phyloP scores from a whole-genome alignment of 2,888 invertebrate species.

The Stenichneumon culpator region DNA sequence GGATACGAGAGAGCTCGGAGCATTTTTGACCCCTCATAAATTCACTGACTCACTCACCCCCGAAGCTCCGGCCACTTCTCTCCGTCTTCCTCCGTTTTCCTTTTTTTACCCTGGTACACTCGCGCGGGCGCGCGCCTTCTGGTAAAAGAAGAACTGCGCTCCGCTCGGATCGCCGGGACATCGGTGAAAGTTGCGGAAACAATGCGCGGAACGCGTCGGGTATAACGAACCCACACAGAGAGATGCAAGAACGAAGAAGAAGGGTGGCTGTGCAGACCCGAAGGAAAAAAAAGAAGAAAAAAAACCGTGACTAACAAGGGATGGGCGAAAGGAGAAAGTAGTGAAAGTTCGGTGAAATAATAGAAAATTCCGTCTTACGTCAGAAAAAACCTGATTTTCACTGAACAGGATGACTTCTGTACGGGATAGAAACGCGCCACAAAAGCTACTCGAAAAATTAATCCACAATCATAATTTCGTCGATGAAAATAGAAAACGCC shows the following conservation, averaged over 20 bases:
- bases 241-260: constrained; percentile 56
- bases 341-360: constrained; percentile 65
- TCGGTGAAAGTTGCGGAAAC: constrained; percentile 81
- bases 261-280: constrained; percentile 42
- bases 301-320: constrained; percentile 62
- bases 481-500: constrained; percentile 70
- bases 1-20: constrained; percentile 42
- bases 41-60: constrained; percentile 66
- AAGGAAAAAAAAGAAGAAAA: constrained; percentile 50
- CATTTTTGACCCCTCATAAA: constrained; percentile 78
- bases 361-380: constrained; percentile 58
- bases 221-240: constrained; percentile 67
- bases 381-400: neutral
- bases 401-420: neutral
- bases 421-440: neutral
- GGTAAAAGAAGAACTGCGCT: constrained; percentile 59
- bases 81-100: constrained; percentile 74
- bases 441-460: neutral
- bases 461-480: constrained; percentile 13
- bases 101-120: constrained; percentile 67
- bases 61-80: constrained; percentile 59
- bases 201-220: constrained; percentile 76
- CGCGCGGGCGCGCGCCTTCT: constrained; percentile 42
- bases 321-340: constrained; percentile 73
- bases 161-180: constrained; percentile 56